These are phyloP conservation scores for Cisticola juncidis DNA, from an alignment of 2,113 vertebrate genomes.

Conservation along the genomic window DNA sequence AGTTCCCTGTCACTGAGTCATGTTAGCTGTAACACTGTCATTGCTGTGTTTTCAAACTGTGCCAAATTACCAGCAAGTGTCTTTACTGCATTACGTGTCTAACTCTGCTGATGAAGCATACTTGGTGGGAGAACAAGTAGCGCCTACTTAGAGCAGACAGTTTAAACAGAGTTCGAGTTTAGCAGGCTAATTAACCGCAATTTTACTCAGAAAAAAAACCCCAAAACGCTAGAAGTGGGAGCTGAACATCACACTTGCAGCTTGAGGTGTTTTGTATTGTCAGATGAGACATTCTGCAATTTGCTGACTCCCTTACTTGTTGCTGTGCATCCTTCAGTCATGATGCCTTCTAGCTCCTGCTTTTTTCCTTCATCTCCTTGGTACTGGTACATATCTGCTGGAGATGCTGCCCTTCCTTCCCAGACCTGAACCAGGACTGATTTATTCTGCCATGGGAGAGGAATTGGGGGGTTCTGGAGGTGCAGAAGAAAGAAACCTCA, in stretches of 20 bases:
- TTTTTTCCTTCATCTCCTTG: conserved; percentile 31
- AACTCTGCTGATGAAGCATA: conserved; percentile 73
- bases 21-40: conserved; percentile 26
- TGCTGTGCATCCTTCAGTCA: conserved; percentile 32
- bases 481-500: neutral
- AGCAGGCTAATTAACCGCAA: conserved; percentile 17
- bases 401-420: conserved; percentile 30
- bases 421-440: neutral
- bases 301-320: conserved; percentile 27
- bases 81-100: conserved; percentile 82
- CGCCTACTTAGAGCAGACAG: conserved; percentile 46
- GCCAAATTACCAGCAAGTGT: conserved; percentile 96
- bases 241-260: conserved; percentile 44
- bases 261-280: conserved; percentile 44
- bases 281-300: conserved; percentile 14
- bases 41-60: conserved; percentile 78
- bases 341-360: conserved; percentile 18
- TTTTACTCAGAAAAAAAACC: conserved; percentile 40
- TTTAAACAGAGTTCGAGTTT: conserved; percentile 17
- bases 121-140: conserved; percentile 50
- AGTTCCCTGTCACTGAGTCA: conserved; percentile 52
- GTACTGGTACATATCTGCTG: conserved; percentile 53
- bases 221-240: conserved; percentile 19
- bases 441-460: neutral
- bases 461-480: neutral